Base-by-base conservation (phyloP, 2,888 invertebrate species). In the Platynereis dumerilii region DNA sequence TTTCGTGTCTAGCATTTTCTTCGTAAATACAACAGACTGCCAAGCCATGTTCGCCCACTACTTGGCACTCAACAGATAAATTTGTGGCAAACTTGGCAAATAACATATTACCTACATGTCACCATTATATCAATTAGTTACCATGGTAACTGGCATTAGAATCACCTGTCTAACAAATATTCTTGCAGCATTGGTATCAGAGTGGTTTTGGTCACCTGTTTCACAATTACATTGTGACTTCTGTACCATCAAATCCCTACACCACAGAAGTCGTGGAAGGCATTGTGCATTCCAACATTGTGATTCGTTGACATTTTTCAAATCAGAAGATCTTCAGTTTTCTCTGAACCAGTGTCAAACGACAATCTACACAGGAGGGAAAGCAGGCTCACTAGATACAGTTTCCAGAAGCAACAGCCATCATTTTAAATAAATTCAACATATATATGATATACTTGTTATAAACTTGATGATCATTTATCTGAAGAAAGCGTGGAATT, bases 141-240 rank as follows among this genome's bases (percentile, higher is more conserved):
- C 74, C 39, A 77, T 80, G 78, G 76, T 76, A 2, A 75, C 78
- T 5, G 80, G 80, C 57, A 66, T 80, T 5, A 68, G 79, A 1
- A 74, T 73, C 29, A 75, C 74, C 3, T 80, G 79, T 69, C 78
- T 78, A 1, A 73, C 74, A 10, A 73, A 76, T 53, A 58, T 48
- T 26, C 57, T 66, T 52, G 52, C 61, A 27, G 34, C 42, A n/a
- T 52, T 59, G 1, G 58, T 57, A 2, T 63, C 64, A 17, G 28
- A 42, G 17, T 17, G 26, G n/a, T 59, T 48, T 20, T n/a, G 22
- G 48, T 60, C 63, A 17, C 66, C 68, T 2, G 68, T 70, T 12
- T 68, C 60, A 64, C 55, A 60, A 68, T 24, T 66, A 68, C 56
- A 58, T 66, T 24, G 48, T 48, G 15, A 62, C 48, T 2, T 53